Conservation (phyloP, 2,888 invertebrate species). For the Esperia sulphurella region DNA sequence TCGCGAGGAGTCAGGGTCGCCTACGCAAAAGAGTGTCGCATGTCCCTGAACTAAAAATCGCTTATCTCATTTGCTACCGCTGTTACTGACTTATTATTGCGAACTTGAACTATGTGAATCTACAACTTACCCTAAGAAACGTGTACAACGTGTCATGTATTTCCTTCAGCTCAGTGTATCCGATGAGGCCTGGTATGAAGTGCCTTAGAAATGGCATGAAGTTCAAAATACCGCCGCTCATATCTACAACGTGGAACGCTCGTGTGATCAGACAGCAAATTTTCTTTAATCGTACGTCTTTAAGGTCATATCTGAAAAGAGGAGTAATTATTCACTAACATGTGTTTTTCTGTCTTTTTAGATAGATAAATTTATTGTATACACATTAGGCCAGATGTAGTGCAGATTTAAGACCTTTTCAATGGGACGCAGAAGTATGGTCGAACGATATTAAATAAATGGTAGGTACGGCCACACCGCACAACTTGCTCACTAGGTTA, state of each 20-base stretch:
- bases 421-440: too few species aligned
- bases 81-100: background rate
- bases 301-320: constrained; percentile 73
- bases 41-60: constrained; percentile 20
- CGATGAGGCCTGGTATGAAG: constrained; percentile 80
- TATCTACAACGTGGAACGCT: constrained; percentile 81
- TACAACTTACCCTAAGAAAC: constrained; percentile 72
- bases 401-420: too few species aligned
- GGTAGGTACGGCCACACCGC: too few species aligned
- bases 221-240: constrained; percentile 85
- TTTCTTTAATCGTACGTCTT: constrained; percentile 74
- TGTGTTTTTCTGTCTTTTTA: too few species aligned
- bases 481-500: too few species aligned
- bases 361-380: too few species aligned
- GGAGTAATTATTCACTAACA: constrained; percentile 1
- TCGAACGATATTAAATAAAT: too few species aligned
- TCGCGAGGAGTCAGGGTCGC: background rate
- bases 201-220: constrained; percentile 84
- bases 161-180: constrained; percentile 77
- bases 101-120: background rate
- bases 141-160: constrained; percentile 71
- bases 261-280: constrained; percentile 80
- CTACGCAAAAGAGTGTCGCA: constrained; percentile 15
- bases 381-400: too few species aligned
- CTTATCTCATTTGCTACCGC: constrained; percentile 6